Base-by-base conservation (phyloP, 2,888 invertebrate species). In the Drosophila lutescens region DNA sequence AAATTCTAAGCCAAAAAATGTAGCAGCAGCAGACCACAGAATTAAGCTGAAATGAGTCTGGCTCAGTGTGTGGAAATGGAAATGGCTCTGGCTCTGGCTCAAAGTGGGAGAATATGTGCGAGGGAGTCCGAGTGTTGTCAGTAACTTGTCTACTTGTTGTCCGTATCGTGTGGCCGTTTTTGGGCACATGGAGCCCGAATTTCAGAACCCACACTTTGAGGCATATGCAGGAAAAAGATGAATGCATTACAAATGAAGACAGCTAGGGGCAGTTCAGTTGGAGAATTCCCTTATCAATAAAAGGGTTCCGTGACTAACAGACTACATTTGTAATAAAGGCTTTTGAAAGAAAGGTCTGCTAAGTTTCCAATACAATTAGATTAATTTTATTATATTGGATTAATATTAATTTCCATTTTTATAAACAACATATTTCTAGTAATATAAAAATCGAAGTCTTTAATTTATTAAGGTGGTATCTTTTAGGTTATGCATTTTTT, bases 71-170 rank as follows among this genome's bases (percentile, higher is more conserved):
- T 38, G 66, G 60, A 55, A 54, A 60, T 26, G 32, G 13, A 38
- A 26, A 26, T 26, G 26, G 26, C 26, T 6, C 4, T 26, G 26
- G 26, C 26, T 23, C 23, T 41, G 38, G 32, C 36, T 53, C 38
- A 4, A 15, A 17, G 32, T 53, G 36, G 50, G 49, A 30, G 66
- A 58, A 43, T 61, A 17, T 56, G 55, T 55, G 41, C 40, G 47
- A 1, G 56, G 36, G 38, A 38, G 40, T 68, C 51, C 46, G 63
- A 58, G 66, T 68, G 79, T 76, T 81, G 79, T 68, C 77, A 81
- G 86, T 79, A 73, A 82, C 78, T 86, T 88, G 86, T 74, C 88
- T 78, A 66, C 74, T 74, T 79, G 77, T 71, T 82, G 87, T 88
- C 74, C 76, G 70, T 80, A 71, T 84, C 73, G 74, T 88, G 70